Evolutionary conservation across 2,113 vertebrate genomes (phyloP).

Genomic region (Cettia cetti): DNA sequence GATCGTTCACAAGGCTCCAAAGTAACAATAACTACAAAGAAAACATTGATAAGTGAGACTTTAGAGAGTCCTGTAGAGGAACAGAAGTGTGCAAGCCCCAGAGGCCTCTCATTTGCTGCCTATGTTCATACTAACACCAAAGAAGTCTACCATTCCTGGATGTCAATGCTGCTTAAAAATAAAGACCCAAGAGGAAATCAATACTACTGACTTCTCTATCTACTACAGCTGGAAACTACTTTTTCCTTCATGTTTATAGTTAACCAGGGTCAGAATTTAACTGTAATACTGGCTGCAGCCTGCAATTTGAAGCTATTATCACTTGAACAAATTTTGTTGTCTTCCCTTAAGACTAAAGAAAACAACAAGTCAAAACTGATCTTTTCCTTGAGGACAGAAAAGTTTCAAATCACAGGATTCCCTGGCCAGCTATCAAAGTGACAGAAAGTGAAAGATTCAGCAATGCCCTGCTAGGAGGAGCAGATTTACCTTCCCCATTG

Average conservation of each 20-base stretch:
- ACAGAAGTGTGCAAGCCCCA: not conserved
- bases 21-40: slow-evolving; percentile 85
- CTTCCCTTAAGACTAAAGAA: not conserved
- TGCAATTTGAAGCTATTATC: not conserved
- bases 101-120: not conserved
- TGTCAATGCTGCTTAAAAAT: not conserved
- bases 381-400: not conserved
- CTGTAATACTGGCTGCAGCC: not conserved
- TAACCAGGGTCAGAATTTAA: not conserved
- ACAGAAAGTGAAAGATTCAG: not conserved
- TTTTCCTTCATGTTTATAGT: not conserved
- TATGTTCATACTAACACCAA: not conserved
- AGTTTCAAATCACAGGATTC: not conserved
- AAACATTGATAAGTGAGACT: not conserved
- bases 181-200: not conserved
- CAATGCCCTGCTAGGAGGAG: not conserved
- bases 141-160: not conserved
- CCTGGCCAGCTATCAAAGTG: not conserved
- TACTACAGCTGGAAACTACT: not conserved
- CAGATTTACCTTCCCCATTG: slow-evolving; percentile 83
- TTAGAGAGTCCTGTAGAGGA: not conserved
- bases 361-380: not conserved
- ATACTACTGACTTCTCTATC: not conserved
- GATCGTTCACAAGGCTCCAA: slow-evolving; percentile 93
- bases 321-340: not conserved